Percentiles rank a stretch among this genome's conserved stretches.
Conservation (phyloP, 2,888 invertebrate genomes). For the Linnaemya tessellans region DNA sequence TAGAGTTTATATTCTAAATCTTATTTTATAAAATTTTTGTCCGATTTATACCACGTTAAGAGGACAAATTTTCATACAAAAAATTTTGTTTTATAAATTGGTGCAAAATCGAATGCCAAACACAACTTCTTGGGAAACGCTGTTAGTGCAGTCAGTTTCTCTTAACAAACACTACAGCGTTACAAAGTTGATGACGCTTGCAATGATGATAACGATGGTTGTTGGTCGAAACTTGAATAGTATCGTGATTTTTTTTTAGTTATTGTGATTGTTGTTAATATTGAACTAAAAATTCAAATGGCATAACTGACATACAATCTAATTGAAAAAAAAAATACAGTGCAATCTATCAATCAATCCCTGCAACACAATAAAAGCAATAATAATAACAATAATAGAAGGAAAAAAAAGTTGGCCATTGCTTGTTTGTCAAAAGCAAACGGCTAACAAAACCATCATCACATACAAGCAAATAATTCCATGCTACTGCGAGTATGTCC, state of each 20-base stretch:
- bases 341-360: slow-evolving; percentile 59
- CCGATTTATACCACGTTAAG: too few species aligned
- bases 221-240: slow-evolving; percentile 62
- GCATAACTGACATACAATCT: slow-evolving; percentile 73
- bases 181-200: slow-evolving; percentile 29
- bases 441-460: slow-evolving; percentile 32
- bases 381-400: slow-evolving; percentile 10
- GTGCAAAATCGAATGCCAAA: too few species aligned
- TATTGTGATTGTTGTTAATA: slow-evolving; percentile 72
- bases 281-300: slow-evolving; percentile 73
- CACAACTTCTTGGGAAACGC: slow-evolving; percentile 26
- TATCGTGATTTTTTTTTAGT: not conserved
- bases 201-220: slow-evolving; percentile 35
- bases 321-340: slow-evolving; percentile 29
- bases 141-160: not conserved
- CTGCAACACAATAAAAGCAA: slow-evolving; percentile 39
- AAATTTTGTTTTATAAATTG: too few species aligned
- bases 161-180: slow-evolving; percentile 32
- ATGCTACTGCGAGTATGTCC: slow-evolving; percentile 4
- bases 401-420: slow-evolving; percentile 5
- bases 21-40: too few species aligned
- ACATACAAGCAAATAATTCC: not conserved
- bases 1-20: too few species aligned
- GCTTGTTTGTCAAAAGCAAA: slow-evolving; percentile 26
- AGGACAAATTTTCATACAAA: too few species aligned